Base-by-base conservation (phyloP, 2,888 invertebrate species). In the Ormyrus pomaceus region DNA sequence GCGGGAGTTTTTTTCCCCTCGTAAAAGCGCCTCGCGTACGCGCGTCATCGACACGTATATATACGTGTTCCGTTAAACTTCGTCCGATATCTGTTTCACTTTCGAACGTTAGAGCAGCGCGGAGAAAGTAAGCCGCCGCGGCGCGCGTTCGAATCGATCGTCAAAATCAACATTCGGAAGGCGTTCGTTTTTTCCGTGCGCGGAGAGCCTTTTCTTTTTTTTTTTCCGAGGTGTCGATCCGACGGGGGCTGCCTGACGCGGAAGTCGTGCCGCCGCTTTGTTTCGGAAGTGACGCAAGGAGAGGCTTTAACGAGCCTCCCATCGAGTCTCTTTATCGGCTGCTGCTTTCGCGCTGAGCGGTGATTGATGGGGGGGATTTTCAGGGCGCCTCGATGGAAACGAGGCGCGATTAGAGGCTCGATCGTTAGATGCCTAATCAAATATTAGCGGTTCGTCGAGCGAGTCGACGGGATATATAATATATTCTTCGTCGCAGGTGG, bases 41-140 rank as follows among this genome's bases (percentile, higher is more conserved):
- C 58, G 51, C 34, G 34, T 34, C 34, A 34, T 34, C 34, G 34
- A 4, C 34, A 61, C 19, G 45, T 45, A 69, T 45, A 53, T 55
- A 58, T 13, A 48, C 64, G 53, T 0, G 34, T 34, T 34, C 34
- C 34, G 34, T 34, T 34, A 34, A 34, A 34, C 4, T 34, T 4
- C 34, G 34, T 34, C 34, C 11, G 64, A 56, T 80, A 82, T 88
- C 85, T 87, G 85, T 87, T 88, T 88, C 87, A 88, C 88, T 88
- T 88, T 89, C 88, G 51, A 88, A 88, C 86, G 84, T 87, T 88
- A 87, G 88, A 88, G 88, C 86, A 34, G 34, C 34, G 34, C 86
- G 87, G 86, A 86, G 87, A 87, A 87, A 87, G 86, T 86, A 73
- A 66, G 61, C 46, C 2, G 76, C 75, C 69, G 61, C 51, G 0